A percentile compares a stretch with the other conserved stretches of the same genome.
Evolutionary conservation across 2,888 invertebrate species (phyloP).

Genomic region (Lithosia quadra): DNA sequence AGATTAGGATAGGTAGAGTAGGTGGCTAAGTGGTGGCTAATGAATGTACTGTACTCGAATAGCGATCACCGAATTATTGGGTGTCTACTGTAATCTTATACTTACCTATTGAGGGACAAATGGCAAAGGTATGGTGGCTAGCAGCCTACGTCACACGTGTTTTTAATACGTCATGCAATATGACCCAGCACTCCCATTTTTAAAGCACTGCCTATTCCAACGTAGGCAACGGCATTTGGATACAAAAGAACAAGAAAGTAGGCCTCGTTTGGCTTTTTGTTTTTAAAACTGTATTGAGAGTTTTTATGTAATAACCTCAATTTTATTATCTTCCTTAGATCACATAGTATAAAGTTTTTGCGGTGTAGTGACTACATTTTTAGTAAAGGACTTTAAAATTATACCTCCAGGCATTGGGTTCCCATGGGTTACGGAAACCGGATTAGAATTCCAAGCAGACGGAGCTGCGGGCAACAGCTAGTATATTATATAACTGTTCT

Average conservation of each 20-base stretch:
- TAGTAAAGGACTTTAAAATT: not conserved
- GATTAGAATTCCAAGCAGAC: too few species aligned
- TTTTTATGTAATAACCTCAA: not conserved
- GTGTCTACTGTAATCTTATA: not conserved
- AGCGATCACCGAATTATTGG: too few species aligned
- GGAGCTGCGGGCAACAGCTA: too few species aligned
- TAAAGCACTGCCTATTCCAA: not conserved
- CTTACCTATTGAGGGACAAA: too few species aligned
- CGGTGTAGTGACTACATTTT: too few species aligned
- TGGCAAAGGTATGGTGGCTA: not conserved
- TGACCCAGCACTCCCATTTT: slow-evolving; percentile 1
- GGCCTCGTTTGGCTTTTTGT: not conserved
- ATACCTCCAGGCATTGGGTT: too few species aligned
- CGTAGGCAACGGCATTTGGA: not conserved
- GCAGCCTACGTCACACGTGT: not conserved
- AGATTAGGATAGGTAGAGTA: too few species aligned
- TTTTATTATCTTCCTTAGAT: not conserved
- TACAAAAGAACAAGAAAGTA: slow-evolving; percentile 1
- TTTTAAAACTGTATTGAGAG: not conserved
- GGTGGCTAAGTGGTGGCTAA: too few species aligned
- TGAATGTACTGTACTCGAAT: too few species aligned
- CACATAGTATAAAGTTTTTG: too few species aligned
- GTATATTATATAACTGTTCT: not conserved
- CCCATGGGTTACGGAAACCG: too few species aligned
- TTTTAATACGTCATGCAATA: not conserved